Conservation (phyloP, 1,140 invertebrate species). For the Drosophila bocki region DNA sequence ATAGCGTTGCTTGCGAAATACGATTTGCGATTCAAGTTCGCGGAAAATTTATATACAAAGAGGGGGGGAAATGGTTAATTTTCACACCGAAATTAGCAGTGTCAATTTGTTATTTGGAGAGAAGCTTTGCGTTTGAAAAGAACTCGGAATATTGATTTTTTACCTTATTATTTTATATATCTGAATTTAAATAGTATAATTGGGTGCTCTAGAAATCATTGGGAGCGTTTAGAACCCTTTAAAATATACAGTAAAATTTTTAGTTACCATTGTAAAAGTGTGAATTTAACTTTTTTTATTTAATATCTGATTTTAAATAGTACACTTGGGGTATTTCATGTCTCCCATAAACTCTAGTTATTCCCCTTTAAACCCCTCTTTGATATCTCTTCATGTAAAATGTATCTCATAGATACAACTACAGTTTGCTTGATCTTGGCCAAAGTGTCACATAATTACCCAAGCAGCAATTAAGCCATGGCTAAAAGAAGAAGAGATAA, state of each 20-base stretch:
- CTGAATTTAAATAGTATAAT: background rate
- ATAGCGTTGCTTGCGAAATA: constrained; percentile 28
- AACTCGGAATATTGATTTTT: too few relatives aligned
- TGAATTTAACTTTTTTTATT: too few relatives aligned
- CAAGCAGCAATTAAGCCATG: constrained; percentile 14
- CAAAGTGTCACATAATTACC: constrained; percentile 42
- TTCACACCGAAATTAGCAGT: constrained; percentile 9
- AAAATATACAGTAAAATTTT: background rate
- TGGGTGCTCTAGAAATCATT: background rate
- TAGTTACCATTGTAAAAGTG: too few relatives aligned
- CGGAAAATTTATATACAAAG: background rate
- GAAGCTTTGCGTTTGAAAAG: background rate
- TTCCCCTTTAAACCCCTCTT: background rate
- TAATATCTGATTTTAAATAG: too few relatives aligned
- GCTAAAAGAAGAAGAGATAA: background rate
- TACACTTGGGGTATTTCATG: too few relatives aligned
- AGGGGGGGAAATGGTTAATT: background rate
- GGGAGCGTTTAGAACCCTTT: background rate
- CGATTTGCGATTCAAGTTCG: constrained; percentile 33
- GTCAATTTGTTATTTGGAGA: background rate
- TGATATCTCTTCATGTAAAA: too few relatives aligned
- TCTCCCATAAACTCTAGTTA: background rate
- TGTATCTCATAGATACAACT: constrained; percentile 1
- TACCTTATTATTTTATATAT: too few relatives aligned
- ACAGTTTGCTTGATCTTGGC: constrained; percentile 14